These are phyloP conservation scores for Melanotaenia nigrans DNA, from an alignment of 2,797 vertebrate genomes.

Conservation along the genomic window DNA sequence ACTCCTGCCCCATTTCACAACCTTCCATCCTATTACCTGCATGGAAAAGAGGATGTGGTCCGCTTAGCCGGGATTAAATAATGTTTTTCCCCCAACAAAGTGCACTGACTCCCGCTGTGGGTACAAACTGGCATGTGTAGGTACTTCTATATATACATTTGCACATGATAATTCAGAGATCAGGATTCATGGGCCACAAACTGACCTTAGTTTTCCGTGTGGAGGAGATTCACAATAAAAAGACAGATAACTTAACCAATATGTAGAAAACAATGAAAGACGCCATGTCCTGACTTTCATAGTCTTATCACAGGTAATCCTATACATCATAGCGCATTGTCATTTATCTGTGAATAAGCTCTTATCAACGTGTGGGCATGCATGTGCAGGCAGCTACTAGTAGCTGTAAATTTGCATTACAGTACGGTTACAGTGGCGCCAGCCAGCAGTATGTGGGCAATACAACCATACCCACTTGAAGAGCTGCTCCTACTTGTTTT, in stretches of 20 bases:
- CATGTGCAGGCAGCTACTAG: conserved; percentile 17
- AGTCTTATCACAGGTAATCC: conserved; percentile 34
- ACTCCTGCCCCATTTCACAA: conserved; percentile 33
- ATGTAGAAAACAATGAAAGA: conserved; percentile 14
- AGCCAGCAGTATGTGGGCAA: conserved; percentile 40
- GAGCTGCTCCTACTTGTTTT: conserved; percentile 18
- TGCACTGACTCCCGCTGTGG: conserved; percentile 64
- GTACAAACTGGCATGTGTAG: conserved; percentile 42
- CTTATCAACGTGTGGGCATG: conserved; percentile 21
- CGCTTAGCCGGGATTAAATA: conserved; percentile 71
- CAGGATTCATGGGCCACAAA: not conserved
- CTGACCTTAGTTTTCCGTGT: conserved; percentile 31
- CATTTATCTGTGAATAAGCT: conserved; percentile 17
- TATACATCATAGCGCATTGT: conserved; percentile 12
- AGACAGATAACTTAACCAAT: not conserved
- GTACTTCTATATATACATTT: conserved; percentile 12
- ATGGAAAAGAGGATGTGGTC: conserved; percentile 74
- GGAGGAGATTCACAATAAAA: conserved; percentile 1
- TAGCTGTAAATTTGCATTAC: conserved; percentile 19
- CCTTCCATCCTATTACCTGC: conserved; percentile 67
- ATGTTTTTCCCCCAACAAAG: conserved; percentile 75
- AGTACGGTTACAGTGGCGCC: conserved; percentile 41
- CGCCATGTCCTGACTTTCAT: not conserved
- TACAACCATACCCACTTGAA: conserved; percentile 30
- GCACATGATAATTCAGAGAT: conserved; percentile 24